Evolutionary conservation across 2,113 vertebrate genomes (phyloP).

Genomic region (Ptilonorhynchus violaceus): DNA sequence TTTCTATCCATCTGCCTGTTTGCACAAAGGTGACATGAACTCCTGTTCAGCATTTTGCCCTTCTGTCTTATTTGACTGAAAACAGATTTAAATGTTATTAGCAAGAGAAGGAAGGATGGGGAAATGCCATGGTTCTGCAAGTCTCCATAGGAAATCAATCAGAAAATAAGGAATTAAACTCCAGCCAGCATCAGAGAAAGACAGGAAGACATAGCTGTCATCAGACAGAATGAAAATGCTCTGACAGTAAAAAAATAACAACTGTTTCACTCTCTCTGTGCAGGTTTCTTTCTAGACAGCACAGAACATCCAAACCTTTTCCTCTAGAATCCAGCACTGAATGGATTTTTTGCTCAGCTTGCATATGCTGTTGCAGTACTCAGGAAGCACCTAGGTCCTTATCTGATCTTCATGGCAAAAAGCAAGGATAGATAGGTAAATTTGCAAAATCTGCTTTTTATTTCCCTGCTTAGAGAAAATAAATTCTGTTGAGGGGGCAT

Average conservation of each 20-base stretch:
- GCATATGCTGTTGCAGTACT: background rate
- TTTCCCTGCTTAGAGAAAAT: background rate
- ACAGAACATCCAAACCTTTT: background rate
- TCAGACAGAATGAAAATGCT: background rate
- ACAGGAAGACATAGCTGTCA: background rate
- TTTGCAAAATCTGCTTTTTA: background rate
- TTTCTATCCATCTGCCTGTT: background rate
- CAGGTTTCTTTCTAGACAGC: background rate
- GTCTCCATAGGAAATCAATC: background rate
- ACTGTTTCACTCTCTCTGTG: background rate
- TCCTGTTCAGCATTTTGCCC: background rate
- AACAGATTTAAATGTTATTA: background rate
- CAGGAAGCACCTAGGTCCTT: background rate
- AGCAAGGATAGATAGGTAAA: background rate
- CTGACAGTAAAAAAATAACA: background rate
- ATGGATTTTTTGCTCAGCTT: background rate
- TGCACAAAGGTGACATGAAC: background rate
- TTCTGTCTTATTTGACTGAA: background rate
- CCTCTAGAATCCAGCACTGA: background rate
- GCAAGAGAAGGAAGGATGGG: background rate
- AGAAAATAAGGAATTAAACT: background rate
- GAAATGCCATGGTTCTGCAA: background rate
- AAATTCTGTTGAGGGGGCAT: background rate
- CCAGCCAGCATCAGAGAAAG: background rate
- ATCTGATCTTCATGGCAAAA: background rate